A percentile compares a stretch with the other conserved stretches of the same genome.
Evolutionary conservation across 2,797 vertebrate species (phyloP).

Genomic region (Gallinago stenura): DNA sequence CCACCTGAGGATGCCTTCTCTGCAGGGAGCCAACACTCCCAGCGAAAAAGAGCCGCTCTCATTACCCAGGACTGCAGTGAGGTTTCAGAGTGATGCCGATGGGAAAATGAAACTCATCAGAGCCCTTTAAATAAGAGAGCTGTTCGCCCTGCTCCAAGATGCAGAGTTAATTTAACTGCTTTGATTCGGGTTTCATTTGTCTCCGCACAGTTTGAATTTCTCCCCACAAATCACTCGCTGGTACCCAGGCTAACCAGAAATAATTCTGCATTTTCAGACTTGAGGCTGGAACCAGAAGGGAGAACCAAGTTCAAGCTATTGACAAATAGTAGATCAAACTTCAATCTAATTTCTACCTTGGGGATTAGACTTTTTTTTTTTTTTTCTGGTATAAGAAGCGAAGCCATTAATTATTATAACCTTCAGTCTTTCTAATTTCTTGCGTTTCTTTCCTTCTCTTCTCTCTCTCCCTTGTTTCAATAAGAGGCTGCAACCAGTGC

Average conservation of each 20-base stretch:
- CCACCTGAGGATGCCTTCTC: not conserved
- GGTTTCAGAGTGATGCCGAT: not conserved
- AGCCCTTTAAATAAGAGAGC: not conserved
- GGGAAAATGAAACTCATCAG: constrained; percentile 16
- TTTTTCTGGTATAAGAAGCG: not conserved
- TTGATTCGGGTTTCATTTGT: constrained; percentile 5
- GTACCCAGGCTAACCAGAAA: not conserved
- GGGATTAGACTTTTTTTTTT: not conserved
- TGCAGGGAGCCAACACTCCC: not conserved
- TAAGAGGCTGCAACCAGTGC: not conserved
- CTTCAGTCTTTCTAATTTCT: not conserved
- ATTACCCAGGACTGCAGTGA: not conserved
- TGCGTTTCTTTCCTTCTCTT: not conserved
- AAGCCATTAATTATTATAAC: not conserved
- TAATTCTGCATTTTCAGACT: constrained; percentile 6
- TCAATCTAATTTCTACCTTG: not conserved
- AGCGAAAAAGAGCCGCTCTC: not conserved
- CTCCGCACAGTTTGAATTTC: not conserved
- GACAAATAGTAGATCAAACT: not conserved
- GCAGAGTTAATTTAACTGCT: not conserved
- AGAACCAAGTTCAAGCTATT: constrained; percentile 3
- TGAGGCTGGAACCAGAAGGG: not conserved
- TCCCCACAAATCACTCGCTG: not conserved
- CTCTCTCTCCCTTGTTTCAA: not conserved
- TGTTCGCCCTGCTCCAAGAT: not conserved